Base-by-base conservation (phyloP, 2,113 vertebrate species). In the Ceyx cyanopectus region DNA sequence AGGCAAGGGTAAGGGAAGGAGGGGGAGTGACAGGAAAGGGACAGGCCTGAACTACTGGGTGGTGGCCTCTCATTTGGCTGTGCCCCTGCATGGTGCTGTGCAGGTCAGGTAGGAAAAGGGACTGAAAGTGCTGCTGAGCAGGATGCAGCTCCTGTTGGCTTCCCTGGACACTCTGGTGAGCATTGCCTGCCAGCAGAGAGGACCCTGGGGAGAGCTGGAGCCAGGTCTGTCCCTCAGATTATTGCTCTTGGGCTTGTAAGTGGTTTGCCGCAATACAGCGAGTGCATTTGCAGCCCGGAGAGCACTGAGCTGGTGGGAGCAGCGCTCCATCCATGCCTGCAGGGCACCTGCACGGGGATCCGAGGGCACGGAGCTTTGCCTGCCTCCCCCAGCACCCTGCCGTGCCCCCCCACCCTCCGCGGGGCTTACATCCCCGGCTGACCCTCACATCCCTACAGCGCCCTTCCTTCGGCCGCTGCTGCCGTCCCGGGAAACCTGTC, bases 401-500 rank as follows among this genome's bases (percentile, higher is more conserved):
- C 8, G 0, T 58, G 70, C 27, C 29, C 29, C 20, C 50, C 72
- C 46, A 26, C 77, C 66, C 66, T 29, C 46, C 53, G 1, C 3
- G 4, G 68, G 56, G 40, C 22, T 67, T 15, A 7, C 34, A 30
- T 23, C 23, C 58, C n/a, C 4, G 4, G 37, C 87, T 68, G 66
- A 62, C 37, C 53, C 67, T 75, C 3, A 7, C 61, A 58, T 60
- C 54, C 54, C 54, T 14, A 14, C 54, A 79, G 62, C 58, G 85
- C 67, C 32, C 20, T 80, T 65, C 89, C 63, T 14, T 68, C 30
- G 30, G 43, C 65, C 5, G 27, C 83, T 30, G 72, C 84, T 87
- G 65, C 95, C 5, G 14, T 82, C 94, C 91, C 88, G 95, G 98
- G 98, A 98, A 98, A 98, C 98, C 98, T 97, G 98, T 98, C 98